Evolutionary conservation across 2,888 invertebrate genomes (phyloP).

Genomic region (Amphipyra berbera): DNA sequence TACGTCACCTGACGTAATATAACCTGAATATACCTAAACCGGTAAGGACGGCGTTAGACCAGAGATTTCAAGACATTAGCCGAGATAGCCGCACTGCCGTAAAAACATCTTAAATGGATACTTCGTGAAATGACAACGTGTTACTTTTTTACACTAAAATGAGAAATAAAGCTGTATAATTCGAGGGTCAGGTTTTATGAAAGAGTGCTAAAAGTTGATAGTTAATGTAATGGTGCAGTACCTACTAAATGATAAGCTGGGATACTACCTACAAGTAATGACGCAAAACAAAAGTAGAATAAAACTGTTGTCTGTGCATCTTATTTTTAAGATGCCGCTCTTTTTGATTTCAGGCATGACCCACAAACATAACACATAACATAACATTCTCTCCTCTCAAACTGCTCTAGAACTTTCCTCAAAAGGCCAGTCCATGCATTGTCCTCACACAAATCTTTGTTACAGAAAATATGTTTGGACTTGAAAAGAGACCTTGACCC

Average conservation of each 20-base stretch:
- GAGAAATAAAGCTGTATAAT: constrained; percentile 49
- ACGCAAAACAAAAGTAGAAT: not conserved
- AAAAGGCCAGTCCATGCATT: too few species aligned
- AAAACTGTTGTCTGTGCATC: not conserved
- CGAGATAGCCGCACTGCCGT: constrained; percentile 30
- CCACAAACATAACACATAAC: too few species aligned
- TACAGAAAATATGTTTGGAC: too few species aligned
- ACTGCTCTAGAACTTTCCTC: too few species aligned
- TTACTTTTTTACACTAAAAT: constrained; percentile 48
- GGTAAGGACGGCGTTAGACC: constrained; percentile 4
- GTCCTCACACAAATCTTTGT: too few species aligned
- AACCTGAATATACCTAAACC: constrained; percentile 8
- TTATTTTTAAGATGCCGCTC: not conserved
- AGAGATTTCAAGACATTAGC: constrained; percentile 47
- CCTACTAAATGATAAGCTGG: constrained; percentile 1
- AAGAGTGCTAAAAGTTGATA: constrained; percentile 38
- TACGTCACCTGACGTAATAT: not conserved
- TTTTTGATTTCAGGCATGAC: too few species aligned
- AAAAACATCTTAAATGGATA: constrained; percentile 49
- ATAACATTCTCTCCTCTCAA: too few species aligned
- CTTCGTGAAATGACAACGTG: constrained; percentile 43
- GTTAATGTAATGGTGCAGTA: constrained; percentile 12
- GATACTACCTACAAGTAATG: constrained; percentile 5
- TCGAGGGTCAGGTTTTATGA: constrained; percentile 25
- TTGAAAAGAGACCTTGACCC: too few species aligned